These are phyloP conservation scores for Corella eumyota DNA, from an alignment of 23 tunicate genomes.

Conservation along the genomic window DNA sequence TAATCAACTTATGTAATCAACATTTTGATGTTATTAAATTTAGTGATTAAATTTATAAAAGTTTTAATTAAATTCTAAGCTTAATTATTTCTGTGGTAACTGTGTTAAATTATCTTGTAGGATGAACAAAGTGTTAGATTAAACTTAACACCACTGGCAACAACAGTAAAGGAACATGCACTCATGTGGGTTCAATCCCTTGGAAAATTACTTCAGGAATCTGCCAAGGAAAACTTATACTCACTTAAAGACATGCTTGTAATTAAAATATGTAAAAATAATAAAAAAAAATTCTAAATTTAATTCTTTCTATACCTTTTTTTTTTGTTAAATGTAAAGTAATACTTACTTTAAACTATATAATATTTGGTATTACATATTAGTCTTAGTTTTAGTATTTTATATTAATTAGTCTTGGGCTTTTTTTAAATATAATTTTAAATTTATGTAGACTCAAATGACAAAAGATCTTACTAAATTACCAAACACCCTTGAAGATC, in stretches of 20 bases:
- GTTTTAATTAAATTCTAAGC: background rate
- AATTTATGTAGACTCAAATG: constrained; percentile 48
- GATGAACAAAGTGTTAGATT: constrained; percentile 80
- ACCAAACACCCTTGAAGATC: constrained; percentile 82
- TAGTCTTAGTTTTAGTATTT: background rate
- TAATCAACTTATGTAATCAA: no score
- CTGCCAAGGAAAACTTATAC: constrained; percentile 71
- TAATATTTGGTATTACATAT: background rate
- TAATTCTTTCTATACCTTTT: background rate
- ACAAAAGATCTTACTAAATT: constrained; percentile 33
- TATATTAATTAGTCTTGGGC: background rate
- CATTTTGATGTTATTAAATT: no score
- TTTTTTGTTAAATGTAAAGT: background rate
- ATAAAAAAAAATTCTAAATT: background rate
- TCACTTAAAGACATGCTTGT: constrained; percentile 60
- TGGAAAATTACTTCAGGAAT: constrained; percentile 72
- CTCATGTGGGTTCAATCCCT: constrained; percentile 76
- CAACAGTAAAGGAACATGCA: constrained; percentile 86
- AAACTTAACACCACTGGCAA: constrained; percentile 70
- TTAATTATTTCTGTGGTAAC: constrained; percentile 2
- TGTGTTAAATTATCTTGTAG: constrained; percentile 20
- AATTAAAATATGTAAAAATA: constrained; percentile 1
- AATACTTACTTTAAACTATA: background rate
- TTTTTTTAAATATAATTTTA: no score
- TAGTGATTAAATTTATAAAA: no score